Evolutionary conservation across 2,888 invertebrate genomes (phyloP).

Genomic region (Acanthosepion esculentum): DNA sequence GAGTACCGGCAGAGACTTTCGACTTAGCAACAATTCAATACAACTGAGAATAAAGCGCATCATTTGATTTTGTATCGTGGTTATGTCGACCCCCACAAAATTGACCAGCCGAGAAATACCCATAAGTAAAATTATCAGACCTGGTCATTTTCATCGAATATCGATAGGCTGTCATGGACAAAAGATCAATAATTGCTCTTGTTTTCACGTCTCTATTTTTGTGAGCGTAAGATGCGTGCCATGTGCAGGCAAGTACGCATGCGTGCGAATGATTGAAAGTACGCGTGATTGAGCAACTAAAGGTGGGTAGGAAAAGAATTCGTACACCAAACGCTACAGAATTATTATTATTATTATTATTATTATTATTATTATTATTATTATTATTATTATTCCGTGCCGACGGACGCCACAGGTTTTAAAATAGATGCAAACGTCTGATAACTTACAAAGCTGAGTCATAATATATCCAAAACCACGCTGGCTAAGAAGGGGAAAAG

Average conservation of each 20-base stretch:
- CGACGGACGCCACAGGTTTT: background rate
- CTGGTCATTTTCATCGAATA: background rate
- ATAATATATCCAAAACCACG: background rate
- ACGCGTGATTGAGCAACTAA: background rate
- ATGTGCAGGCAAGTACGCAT: background rate
- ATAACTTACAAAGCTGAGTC: slow-evolving; percentile 6
- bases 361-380: background rate
- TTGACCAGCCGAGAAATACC: no score
- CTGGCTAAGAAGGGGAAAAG: background rate
- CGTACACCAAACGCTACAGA: no score
- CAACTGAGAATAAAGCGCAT: no score
- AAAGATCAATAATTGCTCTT: background rate
- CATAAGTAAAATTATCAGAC: no score
- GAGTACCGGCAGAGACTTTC: no score
- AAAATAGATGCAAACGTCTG: background rate
- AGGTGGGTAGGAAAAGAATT: background rate
- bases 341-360: no score
- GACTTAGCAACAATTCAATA: no score
- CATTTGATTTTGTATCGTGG: no score
- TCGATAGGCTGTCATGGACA: background rate
- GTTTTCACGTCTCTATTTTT: background rate
- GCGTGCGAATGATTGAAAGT: background rate
- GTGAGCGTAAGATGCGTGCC: background rate
- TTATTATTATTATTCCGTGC: background rate
- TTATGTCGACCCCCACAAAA: no score